Evolutionary conservation across 2,113 vertebrate genomes (phyloP).

Genomic region (Emydura subglobosa): DNA sequence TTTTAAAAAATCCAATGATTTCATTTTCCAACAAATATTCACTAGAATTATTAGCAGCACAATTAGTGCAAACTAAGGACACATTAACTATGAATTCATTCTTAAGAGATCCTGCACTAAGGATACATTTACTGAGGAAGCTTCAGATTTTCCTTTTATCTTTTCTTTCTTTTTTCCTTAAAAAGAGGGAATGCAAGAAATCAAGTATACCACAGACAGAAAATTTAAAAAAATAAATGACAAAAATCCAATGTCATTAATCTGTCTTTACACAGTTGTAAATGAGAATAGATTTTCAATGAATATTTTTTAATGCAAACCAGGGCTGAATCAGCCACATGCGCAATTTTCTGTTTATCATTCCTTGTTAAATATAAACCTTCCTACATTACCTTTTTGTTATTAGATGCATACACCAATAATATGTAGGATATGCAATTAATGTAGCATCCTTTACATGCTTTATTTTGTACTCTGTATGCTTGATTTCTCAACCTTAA

Average conservation of each 20-base stretch:
- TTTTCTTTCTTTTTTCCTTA: background rate
- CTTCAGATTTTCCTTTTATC: background rate
- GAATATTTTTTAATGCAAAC: background rate
- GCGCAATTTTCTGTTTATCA: background rate
- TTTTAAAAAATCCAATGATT: background rate
- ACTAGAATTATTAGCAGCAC: background rate
- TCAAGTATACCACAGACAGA: background rate
- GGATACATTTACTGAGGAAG: background rate
- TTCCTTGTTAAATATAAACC: background rate
- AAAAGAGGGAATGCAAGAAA: background rate
- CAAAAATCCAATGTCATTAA: background rate
- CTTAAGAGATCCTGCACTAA: background rate
- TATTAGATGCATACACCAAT: background rate
- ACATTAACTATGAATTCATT: background rate
- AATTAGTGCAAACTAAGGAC: background rate
- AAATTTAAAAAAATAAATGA: background rate
- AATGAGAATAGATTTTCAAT: background rate
- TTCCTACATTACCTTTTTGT: background rate
- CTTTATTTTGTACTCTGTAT: background rate
- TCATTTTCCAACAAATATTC: background rate
- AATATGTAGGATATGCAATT: background rate
- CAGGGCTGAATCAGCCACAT: background rate
- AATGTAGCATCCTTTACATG: background rate
- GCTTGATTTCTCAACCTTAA: background rate
- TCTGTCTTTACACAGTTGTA: background rate